These are phyloP conservation scores for Drosophila meridionalis DNA, from an alignment of 2,888 invertebrate species.

Conservation along the genomic window DNA sequence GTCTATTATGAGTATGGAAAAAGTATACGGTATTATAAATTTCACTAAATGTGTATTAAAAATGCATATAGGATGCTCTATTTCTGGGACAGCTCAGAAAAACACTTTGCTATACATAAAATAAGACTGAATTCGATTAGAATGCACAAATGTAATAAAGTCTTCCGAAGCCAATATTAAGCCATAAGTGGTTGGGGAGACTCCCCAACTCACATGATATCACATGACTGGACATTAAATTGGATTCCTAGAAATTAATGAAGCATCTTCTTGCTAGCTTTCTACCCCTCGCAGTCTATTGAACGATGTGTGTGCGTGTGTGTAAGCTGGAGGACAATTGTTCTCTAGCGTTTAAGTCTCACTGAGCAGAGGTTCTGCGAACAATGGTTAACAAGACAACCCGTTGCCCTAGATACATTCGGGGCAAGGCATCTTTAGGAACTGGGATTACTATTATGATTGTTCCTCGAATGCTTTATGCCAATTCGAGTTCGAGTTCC, in stretches of 20 bases:
- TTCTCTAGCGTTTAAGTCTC: conserved; percentile 21
- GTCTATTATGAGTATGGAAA: not conserved
- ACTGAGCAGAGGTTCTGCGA: conserved; percentile 29
- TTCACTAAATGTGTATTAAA: not conserved
- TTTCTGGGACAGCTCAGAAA: not conserved
- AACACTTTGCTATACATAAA: not conserved
- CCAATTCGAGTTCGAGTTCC: conserved; percentile 63
- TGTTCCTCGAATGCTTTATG: conserved; percentile 51
- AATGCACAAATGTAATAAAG: conserved; percentile 1
- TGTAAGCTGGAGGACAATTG: conserved; percentile 25
- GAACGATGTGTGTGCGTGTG: conserved; percentile 9
- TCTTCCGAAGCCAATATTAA: conserved; percentile 12
- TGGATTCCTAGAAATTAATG: conserved; percentile 15
- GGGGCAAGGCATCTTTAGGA: conserved; percentile 41
- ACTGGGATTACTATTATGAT: conserved; percentile 47
- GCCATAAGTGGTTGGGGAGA: conserved; percentile 9
- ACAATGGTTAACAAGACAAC: conserved; percentile 29
- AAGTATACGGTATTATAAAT: not conserved
- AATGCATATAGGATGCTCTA: not conserved
- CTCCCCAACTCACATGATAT: conserved; percentile 7
- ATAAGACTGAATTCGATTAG: not conserved
- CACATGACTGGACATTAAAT: conserved; percentile 23
- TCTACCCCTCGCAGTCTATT: conserved; percentile 13
- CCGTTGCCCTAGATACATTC: conserved; percentile 52
- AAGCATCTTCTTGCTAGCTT: conserved; percentile 7